Conservation (phyloP, 64 coral and sea anemone genomes). For the Pocillopora verrucosa region DNA sequence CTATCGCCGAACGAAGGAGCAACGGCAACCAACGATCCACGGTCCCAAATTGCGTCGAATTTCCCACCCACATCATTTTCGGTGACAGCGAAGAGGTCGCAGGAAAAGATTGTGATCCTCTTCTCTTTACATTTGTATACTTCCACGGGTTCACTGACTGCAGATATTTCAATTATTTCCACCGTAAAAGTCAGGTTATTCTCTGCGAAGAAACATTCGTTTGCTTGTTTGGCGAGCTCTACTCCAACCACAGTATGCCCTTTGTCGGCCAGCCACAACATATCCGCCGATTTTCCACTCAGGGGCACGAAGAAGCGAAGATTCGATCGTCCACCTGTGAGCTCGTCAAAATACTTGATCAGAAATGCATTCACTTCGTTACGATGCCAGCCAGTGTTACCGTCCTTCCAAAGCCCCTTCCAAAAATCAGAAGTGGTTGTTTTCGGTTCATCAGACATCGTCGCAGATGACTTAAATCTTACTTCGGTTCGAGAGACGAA, state of each 20-base stretch:
- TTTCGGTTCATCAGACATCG: conserved; percentile 4
- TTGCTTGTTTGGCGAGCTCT: conserved; percentile 34
- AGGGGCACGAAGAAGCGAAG: conserved; percentile 52
- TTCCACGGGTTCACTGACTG: neutral
- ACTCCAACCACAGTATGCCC: conserved; percentile 60
- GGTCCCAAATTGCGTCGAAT: conserved; percentile 63
- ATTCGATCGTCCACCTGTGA: conserved; percentile 28
- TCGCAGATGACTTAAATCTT: too few species aligned
- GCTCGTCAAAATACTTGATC: conserved; percentile 49
- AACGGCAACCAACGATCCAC: conserved; percentile 47
- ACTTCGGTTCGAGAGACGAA: neutral
- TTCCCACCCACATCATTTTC: conserved; percentile 7
- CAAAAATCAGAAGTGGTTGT: conserved; percentile 25
- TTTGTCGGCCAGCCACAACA: conserved; percentile 63
- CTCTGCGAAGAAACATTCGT: conserved; percentile 40
- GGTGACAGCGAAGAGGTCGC: neutral
- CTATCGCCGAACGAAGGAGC: neutral
- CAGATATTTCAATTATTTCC: conserved; percentile 2
- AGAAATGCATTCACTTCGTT: conserved; percentile 27
- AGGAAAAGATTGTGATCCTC: conserved; percentile 11
- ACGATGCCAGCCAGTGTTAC: conserved; percentile 47
- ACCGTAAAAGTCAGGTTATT: conserved; percentile 39
- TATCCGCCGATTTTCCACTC: conserved; percentile 48
- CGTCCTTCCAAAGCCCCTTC: conserved; percentile 3
- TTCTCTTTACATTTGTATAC: conserved; percentile 21